A percentile compares a stretch with the other conserved stretches of the same genome.
Conservation (phyloP, 2,113 vertebrate genomes). For the Todiramphus saurophagus region DNA sequence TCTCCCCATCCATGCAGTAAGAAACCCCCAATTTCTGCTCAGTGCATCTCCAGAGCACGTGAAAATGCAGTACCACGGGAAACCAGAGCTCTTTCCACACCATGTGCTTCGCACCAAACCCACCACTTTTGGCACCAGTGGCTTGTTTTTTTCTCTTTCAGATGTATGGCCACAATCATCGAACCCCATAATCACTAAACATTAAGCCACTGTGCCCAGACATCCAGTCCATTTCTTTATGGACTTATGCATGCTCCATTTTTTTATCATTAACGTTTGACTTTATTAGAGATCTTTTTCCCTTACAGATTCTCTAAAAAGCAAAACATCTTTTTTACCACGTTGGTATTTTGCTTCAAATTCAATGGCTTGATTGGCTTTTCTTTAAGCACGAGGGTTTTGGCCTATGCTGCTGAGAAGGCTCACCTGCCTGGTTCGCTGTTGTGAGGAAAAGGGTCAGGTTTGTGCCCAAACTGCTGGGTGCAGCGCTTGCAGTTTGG, state of each 20-base stretch:
- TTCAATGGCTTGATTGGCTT: fast-evolving
- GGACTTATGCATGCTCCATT: background rate
- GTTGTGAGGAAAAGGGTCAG: fast-evolving
- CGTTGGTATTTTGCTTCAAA: background rate
- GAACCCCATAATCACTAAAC: no score
- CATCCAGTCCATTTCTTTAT: fast-evolving
- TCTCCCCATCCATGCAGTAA: background rate
- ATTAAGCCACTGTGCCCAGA: background rate
- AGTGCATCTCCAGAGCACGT: fast-evolving
- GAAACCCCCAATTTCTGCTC: background rate
- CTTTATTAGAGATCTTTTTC: background rate
- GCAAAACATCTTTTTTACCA: background rate
- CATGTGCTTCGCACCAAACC: no score
- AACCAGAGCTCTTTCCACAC: background rate
- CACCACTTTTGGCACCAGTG: fast-evolving
- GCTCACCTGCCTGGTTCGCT: fast-evolving
- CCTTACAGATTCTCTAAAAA: background rate
- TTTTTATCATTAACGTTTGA: no score
- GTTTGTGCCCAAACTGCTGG: background rate
- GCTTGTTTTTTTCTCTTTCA: background rate
- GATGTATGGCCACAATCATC: no score
- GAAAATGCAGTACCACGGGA: fast-evolving
- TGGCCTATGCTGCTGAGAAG: fast-evolving
- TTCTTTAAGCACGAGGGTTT: no score
- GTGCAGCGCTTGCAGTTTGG: background rate